Base-by-base conservation (phyloP, 2,888 invertebrate species). In the Sipha maydis region DNA sequence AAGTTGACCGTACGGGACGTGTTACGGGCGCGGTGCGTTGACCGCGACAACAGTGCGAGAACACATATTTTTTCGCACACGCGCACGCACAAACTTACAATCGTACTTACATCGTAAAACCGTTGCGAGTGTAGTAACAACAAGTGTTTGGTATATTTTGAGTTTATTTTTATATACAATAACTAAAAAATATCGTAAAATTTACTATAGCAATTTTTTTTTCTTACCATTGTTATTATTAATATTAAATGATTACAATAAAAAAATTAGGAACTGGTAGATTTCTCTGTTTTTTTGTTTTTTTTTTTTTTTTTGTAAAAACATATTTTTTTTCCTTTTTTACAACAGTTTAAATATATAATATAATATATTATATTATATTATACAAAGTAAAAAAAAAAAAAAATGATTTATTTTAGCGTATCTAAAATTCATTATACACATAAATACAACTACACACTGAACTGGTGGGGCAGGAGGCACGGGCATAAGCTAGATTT, bases 231-330 rank as follows among this genome's bases (percentile, higher is more conserved):
- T 80, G 79, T 80, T 86, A 86, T 86, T 56, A 75, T 86, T 86
- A 86, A 80, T 86, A 86, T 80, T 86, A 86, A 80, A 86, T 86
- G 80, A 80, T 86, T 86, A 86, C 86, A 86, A 86, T 86, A 80
- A 79, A 85, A 78, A 80, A 85, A 80, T 80, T 86, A 86, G 86
- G 86, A 86, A 86, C 86, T 86, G 86, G 80, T 86, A 86, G 86
- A 80, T 86, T 80, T 80, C 86, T 86, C 73, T 80, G 79, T 78
- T 85, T 54, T 78, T 54, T 67, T 85, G 75, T 34, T 4, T 80
- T 80, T 80, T 80, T 86, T 61, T 80, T 73, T 78, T 85, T 54
- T 78, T 54, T 67, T 85, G 79, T 73, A 28, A 73, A 83, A 83
- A 56, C 73, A 56, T n/a, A 17, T 67, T n/a, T 75, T 76, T 73